Percentiles rank a stretch among this genome's conserved stretches.
Evolutionary conservation across 2,888 invertebrate genomes (phyloP).

Genomic region (Noctua pronuba): DNA sequence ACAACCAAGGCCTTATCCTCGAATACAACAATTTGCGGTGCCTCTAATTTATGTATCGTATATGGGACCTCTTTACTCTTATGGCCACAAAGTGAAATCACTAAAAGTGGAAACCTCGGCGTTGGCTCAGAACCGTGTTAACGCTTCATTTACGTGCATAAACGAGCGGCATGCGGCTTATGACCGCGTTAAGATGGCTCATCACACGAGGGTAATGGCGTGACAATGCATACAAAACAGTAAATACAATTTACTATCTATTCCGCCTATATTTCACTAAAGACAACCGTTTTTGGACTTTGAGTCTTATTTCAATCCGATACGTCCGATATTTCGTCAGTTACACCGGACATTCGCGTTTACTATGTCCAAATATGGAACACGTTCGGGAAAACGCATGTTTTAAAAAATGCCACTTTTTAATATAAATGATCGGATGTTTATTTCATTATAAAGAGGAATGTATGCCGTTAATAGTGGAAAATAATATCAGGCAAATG

Average conservation of each 20-base stretch:
- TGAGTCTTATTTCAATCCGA: not conserved
- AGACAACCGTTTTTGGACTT: not conserved
- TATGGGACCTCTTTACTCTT: slow-evolving; percentile 26
- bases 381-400: not conserved
- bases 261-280: slow-evolving; percentile 3
- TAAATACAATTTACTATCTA: slow-evolving; percentile 23
- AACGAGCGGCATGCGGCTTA: slow-evolving; percentile 40
- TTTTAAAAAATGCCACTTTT: too few relatives aligned
- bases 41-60: not conserved
- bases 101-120: slow-evolving; percentile 49
- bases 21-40: slow-evolving; percentile 1
- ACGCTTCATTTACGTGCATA: slow-evolving; percentile 56
- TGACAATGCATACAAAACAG: slow-evolving; percentile 51
- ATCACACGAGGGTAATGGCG: slow-evolving; percentile 39
- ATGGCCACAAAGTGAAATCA: slow-evolving; percentile 53
- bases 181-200: slow-evolving; percentile 49
- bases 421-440: too few relatives aligned
- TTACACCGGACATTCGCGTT: not conserved
- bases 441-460: too few relatives aligned
- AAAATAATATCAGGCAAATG: too few relatives aligned
- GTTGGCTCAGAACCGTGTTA: slow-evolving; percentile 57
- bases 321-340: not conserved
- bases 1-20: not conserved
- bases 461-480: too few relatives aligned
- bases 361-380: not conserved